A percentile compares a stretch with the other conserved stretches of the same genome.
These are phyloP conservation scores for Ctenicera cuprea DNA, from an alignment of 2,888 invertebrate species.

Conservation along the genomic window DNA sequence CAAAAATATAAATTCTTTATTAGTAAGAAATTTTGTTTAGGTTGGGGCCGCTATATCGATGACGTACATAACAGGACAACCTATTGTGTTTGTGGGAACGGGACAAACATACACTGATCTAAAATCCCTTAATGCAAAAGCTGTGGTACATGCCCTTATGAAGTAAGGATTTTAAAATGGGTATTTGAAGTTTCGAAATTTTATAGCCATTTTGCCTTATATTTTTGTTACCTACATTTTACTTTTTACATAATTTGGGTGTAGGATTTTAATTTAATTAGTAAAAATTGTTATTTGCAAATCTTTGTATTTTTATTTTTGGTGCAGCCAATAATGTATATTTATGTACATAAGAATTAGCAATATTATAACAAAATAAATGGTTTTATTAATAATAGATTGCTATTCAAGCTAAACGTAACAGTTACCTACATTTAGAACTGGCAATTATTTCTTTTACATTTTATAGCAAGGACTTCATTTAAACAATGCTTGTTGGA, in stretches of 20 bases:
- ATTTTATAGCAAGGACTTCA: no score
- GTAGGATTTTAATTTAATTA: constrained; percentile 22
- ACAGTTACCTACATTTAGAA: no score
- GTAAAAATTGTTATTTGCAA: constrained; percentile 30
- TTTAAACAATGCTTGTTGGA: no score
- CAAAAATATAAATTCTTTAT: neutral
- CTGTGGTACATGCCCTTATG: constrained; percentile 97
- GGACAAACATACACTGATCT: constrained; percentile 99
- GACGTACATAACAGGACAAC: constrained; percentile 99
- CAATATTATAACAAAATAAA: neutral
- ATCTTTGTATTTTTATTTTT: constrained; percentile 26
- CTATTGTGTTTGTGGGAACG: constrained; percentile 99
- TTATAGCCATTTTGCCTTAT: constrained; percentile 7
- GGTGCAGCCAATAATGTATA: constrained; percentile 4
- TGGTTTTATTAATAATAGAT: no score
- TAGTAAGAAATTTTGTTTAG: constrained; percentile 59
- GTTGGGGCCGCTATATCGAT: constrained; percentile 99
- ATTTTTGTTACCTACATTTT: constrained; percentile 33
- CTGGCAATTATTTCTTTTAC: no score
- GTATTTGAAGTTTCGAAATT: constrained; percentile 1
- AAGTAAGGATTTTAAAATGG: constrained; percentile 76
- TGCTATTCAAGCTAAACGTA: constrained; percentile 4
- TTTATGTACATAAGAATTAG: constrained; percentile 6
- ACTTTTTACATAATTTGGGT: constrained; percentile 24
- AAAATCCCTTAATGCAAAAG: constrained; percentile 96